Evolutionary conservation across 2,113 vertebrate genomes (phyloP), one percentile per base, ranked within the genome.

Genomic region (Erythrocercus mccallii): DNA sequence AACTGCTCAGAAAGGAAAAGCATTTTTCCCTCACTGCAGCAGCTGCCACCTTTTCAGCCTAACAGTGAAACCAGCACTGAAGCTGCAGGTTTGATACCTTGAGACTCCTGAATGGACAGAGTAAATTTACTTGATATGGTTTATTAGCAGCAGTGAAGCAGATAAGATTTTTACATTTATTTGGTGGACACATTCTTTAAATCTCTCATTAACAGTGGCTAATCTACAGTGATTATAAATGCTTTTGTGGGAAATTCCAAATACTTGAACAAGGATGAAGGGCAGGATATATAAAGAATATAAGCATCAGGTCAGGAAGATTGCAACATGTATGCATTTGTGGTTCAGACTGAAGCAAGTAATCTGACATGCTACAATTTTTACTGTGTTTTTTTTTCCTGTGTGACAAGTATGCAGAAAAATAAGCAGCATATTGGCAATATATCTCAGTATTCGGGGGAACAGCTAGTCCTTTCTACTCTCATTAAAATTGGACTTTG

Each of bases 121-220:
- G 27, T 77, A 92, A 91, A 87, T 91, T 88, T 37, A 58, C 84
- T 94, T 0, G 1, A 68, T 72, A 73, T 40, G 50, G 66, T 85
- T 96, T 96, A 70, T 88, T 95, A 94, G 54, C 74, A 91, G 54
- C 87, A 88, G 38, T 51, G 54, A 77, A 91, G 87, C 73, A 91
- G 58, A 90, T 48, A 85, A 64, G 15, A 6, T 74, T 86, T 95
- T 94, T 80, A 65, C 2, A 0, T 91, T 87, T 94, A 40, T 85
- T 82, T 92, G 38, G 57, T 77, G 38, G 62, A 65, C 54, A 61
- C 77, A 70, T 70, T 94, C 88, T 87, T 95, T 91, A 92, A 91
- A 90, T 80, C 74, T 94, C 45, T 89, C 47, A 64, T 35, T 92
- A 79, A 86, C 21, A 65, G 53, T 53, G 33, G 45, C 45, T 90